phyloP scores from a whole-genome alignment of 2,113 vertebrate genomes.

The Pelecanus crispus region DNA sequence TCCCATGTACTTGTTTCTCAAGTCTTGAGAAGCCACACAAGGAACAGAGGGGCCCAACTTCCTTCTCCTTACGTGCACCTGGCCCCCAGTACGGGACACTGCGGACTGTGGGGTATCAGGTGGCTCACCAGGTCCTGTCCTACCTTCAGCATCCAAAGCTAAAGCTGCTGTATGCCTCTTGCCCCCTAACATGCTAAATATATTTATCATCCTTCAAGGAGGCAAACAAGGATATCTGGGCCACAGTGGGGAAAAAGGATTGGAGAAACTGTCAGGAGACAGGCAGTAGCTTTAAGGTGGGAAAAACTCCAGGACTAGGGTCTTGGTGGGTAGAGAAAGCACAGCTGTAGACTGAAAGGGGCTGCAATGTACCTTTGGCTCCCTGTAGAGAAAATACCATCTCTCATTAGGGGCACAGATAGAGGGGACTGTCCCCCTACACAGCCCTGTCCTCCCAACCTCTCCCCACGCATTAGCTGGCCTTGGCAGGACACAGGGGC shows the following conservation, averaged over 20 bases:
- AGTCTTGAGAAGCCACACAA: neutral
- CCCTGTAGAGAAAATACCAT: neutral
- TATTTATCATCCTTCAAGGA: neutral
- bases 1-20: neutral
- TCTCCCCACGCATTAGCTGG: neutral
- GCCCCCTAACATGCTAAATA: neutral
- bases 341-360: neutral
- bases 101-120: fast-evolving
- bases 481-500: neutral
- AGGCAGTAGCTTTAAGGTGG: neutral
- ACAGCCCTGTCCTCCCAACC: neutral
- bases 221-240: neutral
- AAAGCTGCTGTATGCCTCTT: neutral
- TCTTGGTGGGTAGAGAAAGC: neutral
- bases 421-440: neutral
- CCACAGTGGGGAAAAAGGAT: neutral
- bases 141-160: neutral
- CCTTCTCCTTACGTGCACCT: neutral
- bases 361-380: neutral
- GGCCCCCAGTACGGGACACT: neutral
- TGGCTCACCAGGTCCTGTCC: neutral
- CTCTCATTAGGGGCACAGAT: neutral
- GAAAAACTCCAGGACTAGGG: neutral
- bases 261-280: neutral
- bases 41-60: neutral